phyloP scores from a whole-genome alignment of 1,140 invertebrate genomes.

The Penaeus chinensis region DNA sequence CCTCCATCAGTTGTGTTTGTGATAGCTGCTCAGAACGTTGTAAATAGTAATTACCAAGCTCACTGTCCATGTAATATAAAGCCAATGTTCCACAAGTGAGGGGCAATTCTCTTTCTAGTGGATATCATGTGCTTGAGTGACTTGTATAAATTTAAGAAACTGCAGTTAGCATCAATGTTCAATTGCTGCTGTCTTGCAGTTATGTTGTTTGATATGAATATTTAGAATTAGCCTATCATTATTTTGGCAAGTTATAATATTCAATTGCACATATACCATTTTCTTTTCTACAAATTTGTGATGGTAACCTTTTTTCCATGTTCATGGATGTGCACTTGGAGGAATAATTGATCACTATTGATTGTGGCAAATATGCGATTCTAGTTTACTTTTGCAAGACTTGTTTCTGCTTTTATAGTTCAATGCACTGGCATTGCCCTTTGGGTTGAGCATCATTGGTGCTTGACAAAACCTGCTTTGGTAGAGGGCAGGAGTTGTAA shows the following conservation, averaged over 20 bases:
- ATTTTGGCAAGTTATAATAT: slow-evolving; percentile 53
- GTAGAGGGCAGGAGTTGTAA: slow-evolving; percentile 33
- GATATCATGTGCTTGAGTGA: slow-evolving; percentile 37
- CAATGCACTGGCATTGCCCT: slow-evolving; percentile 4
- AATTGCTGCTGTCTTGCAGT: slow-evolving; percentile 33
- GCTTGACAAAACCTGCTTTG: slow-evolving; percentile 43
- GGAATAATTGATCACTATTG: slow-evolving; percentile 24
- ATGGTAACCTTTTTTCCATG: slow-evolving; percentile 50
- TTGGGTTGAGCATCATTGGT: slow-evolving; percentile 17
- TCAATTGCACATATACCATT: slow-evolving; percentile 45
- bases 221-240: slow-evolving; percentile 49
- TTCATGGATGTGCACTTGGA: slow-evolving; percentile 44
- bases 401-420: slow-evolving; percentile 38
- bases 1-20: slow-evolving; percentile 56
- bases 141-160: slow-evolving; percentile 48
- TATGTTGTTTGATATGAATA: slow-evolving; percentile 56
- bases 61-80: slow-evolving; percentile 39
- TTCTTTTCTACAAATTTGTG: slow-evolving; percentile 45
- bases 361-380: slow-evolving; percentile 4
- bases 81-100: slow-evolving; percentile 20
- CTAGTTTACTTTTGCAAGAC: slow-evolving; percentile 20
- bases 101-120: slow-evolving; percentile 25
- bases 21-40: slow-evolving; percentile 57
- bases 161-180: slow-evolving; percentile 32
- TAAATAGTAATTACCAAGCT: slow-evolving; percentile 54